Percentiles rank a stretch among this genome's conserved stretches.
Evolutionary conservation across 2,113 vertebrate genomes (phyloP).

Genomic region (Oriolus oriolus): DNA sequence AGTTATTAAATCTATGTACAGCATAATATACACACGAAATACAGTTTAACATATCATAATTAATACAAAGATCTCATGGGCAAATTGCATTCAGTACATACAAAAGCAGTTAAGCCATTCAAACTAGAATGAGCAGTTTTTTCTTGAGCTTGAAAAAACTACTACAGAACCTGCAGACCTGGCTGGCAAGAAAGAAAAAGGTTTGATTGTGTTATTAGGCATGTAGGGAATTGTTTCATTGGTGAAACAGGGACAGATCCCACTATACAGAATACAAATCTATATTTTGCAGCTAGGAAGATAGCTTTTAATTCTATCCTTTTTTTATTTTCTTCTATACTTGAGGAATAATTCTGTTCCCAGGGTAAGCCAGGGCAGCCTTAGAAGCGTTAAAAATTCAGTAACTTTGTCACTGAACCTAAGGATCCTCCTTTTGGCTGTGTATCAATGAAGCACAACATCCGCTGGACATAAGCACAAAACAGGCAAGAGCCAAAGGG

Average conservation of each 20-base stretch:
- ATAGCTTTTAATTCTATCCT: background rate
- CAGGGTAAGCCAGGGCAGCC: background rate
- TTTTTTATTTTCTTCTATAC: background rate
- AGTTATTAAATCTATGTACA: background rate
- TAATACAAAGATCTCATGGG: background rate
- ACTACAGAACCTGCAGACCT: background rate
- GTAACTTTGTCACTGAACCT: background rate
- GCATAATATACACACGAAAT: background rate
- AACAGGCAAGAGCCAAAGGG: background rate
- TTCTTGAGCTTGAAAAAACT: background rate
- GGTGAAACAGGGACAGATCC: background rate
- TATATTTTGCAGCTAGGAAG: background rate
- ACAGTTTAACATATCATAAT: background rate
- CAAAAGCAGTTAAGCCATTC: background rate
- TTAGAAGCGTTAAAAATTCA: background rate
- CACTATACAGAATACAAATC: background rate
- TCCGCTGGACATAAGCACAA: background rate
- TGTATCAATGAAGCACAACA: background rate
- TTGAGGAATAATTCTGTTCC: background rate
- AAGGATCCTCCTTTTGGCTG: background rate
- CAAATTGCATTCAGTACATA: background rate
- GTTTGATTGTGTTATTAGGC: background rate
- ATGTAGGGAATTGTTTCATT: background rate
- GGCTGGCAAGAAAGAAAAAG: background rate
- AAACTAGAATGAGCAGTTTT: background rate